Percentiles rank a stretch among this genome's conserved stretches.
phyloP scores from a whole-genome alignment of 2,797 vertebrate genomes.

The Enteromius thamalakanensis region DNA sequence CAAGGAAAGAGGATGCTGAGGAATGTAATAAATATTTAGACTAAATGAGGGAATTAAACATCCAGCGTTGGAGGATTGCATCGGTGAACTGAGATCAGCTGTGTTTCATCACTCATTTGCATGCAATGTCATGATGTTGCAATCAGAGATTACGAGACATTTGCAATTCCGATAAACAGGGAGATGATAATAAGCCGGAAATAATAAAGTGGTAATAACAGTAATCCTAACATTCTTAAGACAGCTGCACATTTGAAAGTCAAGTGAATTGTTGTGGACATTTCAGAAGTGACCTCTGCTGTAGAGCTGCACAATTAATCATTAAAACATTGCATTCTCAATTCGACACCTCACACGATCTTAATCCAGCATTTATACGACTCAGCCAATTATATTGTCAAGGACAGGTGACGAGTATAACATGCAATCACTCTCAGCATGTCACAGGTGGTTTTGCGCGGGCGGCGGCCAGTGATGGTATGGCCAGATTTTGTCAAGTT shows the following conservation, averaged over 20 bases:
- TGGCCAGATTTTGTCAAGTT: no score
- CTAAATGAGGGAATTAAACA: background rate
- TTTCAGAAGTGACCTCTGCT: background rate
- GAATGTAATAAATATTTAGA: conserved; percentile 43
- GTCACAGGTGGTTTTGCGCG: no score
- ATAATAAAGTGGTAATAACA: conserved; percentile 7
- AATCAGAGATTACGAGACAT: background rate
- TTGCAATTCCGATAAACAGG: background rate
- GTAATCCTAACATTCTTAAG: background rate
- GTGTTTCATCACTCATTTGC: background rate
- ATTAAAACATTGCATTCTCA: no score
- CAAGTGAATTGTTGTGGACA: background rate
- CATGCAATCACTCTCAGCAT: no score
- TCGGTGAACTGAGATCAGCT: background rate
- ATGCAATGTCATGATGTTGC: background rate
- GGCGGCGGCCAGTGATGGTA: no score
- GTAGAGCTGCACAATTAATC: no score
- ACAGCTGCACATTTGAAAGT: background rate
- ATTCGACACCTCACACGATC: no score
- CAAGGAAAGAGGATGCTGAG: conserved; percentile 39
- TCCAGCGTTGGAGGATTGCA: background rate
- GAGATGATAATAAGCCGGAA: background rate
- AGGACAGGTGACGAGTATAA: no score
- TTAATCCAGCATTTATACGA: no score
- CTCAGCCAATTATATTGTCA: no score